Percentiles rank a stretch among this genome's conserved stretches.
These are phyloP conservation scores for Parapsyche elsis DNA, from an alignment of 1,140 invertebrate genomes.

Conservation along the genomic window DNA sequence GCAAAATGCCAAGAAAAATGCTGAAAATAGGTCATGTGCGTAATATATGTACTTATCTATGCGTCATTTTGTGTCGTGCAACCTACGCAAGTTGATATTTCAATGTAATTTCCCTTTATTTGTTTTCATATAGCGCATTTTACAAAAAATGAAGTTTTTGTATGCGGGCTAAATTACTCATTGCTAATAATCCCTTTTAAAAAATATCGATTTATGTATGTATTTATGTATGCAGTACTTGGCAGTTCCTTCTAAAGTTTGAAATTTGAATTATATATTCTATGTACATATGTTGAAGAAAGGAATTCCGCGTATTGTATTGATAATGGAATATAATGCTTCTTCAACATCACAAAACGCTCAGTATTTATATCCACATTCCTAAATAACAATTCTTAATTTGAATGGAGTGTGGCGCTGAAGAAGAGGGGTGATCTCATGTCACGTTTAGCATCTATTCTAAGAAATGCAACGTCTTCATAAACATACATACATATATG, in stretches of 20 bases:
- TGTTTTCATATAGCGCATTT: too few species aligned
- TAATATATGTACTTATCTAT: too few species aligned
- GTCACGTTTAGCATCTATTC: conserved; percentile 10
- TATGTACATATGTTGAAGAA: not conserved
- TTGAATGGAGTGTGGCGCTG: not conserved
- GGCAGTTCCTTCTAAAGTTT: too few species aligned
- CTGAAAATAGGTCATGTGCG: not conserved
- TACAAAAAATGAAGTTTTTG: too few species aligned
- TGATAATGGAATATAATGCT: too few species aligned
- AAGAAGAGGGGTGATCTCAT: conserved; percentile 13
- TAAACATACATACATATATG: not conserved
- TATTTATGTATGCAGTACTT: too few species aligned
- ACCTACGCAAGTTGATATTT: too few species aligned
- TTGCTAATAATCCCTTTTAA: not conserved
- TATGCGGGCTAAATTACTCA: too few species aligned
- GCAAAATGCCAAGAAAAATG: conserved; percentile 9
- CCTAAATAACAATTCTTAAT: conserved; percentile 22
- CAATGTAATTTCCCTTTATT: too few species aligned
- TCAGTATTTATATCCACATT: conserved; percentile 3
- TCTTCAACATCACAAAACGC: not conserved
- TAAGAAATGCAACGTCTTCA: not conserved
- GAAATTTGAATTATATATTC: too few species aligned
- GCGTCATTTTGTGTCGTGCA: too few species aligned
- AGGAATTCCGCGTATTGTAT: not conserved
- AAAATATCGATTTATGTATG: not conserved